Base-by-base conservation (phyloP, 64 coral and sea anemone species). In the Orbicella faveolata region DNA sequence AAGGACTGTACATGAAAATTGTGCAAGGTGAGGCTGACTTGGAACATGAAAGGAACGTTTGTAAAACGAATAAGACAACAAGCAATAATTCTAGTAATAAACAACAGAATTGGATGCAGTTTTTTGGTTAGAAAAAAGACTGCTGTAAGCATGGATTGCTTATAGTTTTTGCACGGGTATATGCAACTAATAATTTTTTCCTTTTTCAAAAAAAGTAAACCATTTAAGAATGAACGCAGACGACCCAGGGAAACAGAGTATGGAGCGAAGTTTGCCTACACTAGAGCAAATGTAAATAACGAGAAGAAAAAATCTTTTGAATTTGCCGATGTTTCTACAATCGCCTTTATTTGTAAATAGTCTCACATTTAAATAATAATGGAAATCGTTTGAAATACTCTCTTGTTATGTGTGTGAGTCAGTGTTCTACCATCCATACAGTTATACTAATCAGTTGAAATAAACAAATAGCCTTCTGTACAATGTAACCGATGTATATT, bases 21-120 rank as follows among this genome's bases (percentile, higher is more conserved):
- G 72, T 85, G n/a, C 82, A 85, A 73, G 82, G 82, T 30, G 23
- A 85, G 2, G 68, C 20, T 68, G 36, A 85, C 70, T 21, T 85
- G 44, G 21, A 52, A 5, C 34, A 63, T 6, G 0, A 59, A 36
- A 85, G 41, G 8, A 85, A 53, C 63, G 21, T 85, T 48, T 52
- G 37, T 41, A 52, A 53, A n/a, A 85, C 82, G 48, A 84, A 68
- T 13, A 37, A 69, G 20, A 67, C 63, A 0, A 9, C 21, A 4
- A 30, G 41, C 65, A 52, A 52, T 53, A 53, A 51, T 41, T 73
- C 82, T 11, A 54, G 36, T 73, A 64, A 67, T 62, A 70, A 85
- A 72, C 82, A 72, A 30, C 65, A 85, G 21, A 85, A 73, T 26
- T 85, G 82, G 82, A 85, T 85, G 82, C 82, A 85, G 65, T 85